Percentiles rank a stretch among this genome's conserved stretches.
These are phyloP conservation scores for Noctua janthe DNA, from an alignment of 2,888 invertebrate genomes.

Conservation along the genomic window DNA sequence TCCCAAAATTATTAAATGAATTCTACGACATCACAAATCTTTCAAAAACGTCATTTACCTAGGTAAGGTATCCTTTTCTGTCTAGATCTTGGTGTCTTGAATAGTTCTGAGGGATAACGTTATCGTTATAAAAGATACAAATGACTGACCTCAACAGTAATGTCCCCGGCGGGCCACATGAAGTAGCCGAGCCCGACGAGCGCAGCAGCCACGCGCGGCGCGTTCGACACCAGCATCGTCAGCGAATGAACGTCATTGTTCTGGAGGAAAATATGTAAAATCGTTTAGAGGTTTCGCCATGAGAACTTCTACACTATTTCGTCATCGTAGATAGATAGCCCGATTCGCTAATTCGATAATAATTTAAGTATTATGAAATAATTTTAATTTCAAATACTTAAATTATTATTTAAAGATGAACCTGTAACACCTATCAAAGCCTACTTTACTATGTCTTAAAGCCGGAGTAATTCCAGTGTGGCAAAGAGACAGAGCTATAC, in stretches of 20 bases:
- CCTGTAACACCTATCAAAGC: too few species aligned
- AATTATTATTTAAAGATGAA: too few species aligned
- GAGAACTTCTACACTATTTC: background rate
- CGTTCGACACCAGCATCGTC: constrained; percentile 24
- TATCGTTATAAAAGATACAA: background rate
- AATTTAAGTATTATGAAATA: too few species aligned
- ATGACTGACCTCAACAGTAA: constrained; percentile 52
- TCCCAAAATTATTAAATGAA: background rate
- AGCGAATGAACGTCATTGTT: constrained; percentile 14
- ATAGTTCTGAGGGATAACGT: background rate
- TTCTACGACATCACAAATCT: background rate
- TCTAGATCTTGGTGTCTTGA: background rate
- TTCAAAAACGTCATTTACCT: background rate
- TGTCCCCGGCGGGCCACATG: constrained; percentile 64
- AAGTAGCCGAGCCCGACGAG: constrained; percentile 55
- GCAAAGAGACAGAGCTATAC: too few species aligned
- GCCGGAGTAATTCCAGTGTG: too few species aligned
- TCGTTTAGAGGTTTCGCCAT: background rate
- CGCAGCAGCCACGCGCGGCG: constrained; percentile 32
- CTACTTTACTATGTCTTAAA: too few species aligned
- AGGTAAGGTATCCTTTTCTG: background rate
- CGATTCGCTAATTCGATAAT: too few species aligned
- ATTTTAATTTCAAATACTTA: too few species aligned
- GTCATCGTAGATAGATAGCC: background rate
- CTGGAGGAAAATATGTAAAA: constrained; percentile 2